Evolutionary conservation across 2,797 vertebrate species (phyloP), one percentile per base, ranked within the genome.

Genomic region (Eidolon dupreanum): DNA sequence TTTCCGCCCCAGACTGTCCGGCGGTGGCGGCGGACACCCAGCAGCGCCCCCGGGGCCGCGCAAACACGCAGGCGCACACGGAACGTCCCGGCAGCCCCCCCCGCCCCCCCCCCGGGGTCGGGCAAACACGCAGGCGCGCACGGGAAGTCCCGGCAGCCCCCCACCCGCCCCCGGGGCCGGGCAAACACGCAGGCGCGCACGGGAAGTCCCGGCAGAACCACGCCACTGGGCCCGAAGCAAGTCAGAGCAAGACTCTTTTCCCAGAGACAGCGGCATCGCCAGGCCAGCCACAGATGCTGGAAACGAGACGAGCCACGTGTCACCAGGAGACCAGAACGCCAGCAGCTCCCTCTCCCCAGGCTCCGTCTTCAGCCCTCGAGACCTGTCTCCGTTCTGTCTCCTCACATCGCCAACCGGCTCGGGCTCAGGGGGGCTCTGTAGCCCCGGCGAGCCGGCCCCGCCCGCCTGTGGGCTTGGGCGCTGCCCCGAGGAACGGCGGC

Each of bases 141-240:
- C n/a, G n/a, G n/a, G n/a, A n/a, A n/a, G n/a, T n/a, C n/a, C n/a
- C n/a, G n/a, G n/a, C n/a, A n/a, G n/a, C n/a, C n/a, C n/a, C n/a
- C n/a, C n/a, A n/a, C n/a, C n/a, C n/a, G n/a, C n/a, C 43, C 10
- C 43, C 2, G 2, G 43, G 43, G 2, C 96, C 87, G 92, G 94
- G 97, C 41, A 70, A 33, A 71, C 68, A 49, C 1, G 43, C 70
- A 87, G 74, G 87, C 49, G 73, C 0, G 55, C 24, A 87, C 43
- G 43, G 10, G n/a, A 94, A 95, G 97, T 97, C 94, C 71, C 49
- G 84, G 74, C 97, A 94, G 88, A 84, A 94, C 89, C 51, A 78
- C 88, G 96, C 90, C 43, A 55, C 88, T 86, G 96, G 83, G 49
- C 88, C 79, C 96, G 73, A 97, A 97, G 97, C 98, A 98, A 97